Base-by-base conservation (phyloP, 2,113 vertebrate genomes). In the Oncorhynchus gorbuscha region DNA sequence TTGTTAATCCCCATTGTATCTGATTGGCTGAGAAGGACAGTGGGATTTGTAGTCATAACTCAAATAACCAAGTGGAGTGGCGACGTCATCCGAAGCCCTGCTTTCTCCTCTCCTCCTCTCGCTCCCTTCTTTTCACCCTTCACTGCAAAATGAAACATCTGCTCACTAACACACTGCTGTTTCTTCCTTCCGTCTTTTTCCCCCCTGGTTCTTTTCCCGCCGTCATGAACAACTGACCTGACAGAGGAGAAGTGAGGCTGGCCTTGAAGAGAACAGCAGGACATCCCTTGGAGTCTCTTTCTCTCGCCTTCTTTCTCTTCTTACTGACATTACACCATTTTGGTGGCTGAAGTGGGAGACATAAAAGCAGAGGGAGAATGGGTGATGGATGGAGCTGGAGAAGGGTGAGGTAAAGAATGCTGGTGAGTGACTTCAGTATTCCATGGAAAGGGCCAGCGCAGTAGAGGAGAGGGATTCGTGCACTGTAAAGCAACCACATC, bases 191-290 rank as follows among this genome's bases (percentile, higher is more conserved):
- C 35, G 7, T 39, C 16, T 61, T 58, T 30, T 26, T 3, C 5
- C 5, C 32, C 32, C 32, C 32, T 26, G 9, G 24, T 26, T 26
- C 62, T 81, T 71, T 71, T 74, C 49, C 79, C 68, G 30, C 59
- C 76, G 80, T 73, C 64, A 72, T 49, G 39, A 79, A 59, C n/a
- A 32, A 59, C 79, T 88, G 83, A 87, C 79, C 79, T 86, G 69
- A 75, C 79, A 77, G 74, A 48, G 24, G 35, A 39, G 24, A 79
- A 67, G 62, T 66, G 77, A 81, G 32, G 71, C 45, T 75, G 77
- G 84, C 85, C 79, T 85, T 70, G 39, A 72, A 72, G 81, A 83
- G 74, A 16, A 73, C 72, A 72, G 73, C 73, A 75, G 71, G 72
- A 79, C 69, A 75, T 74, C 28, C 35, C 32, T 32, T 35, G 16